Base-by-base conservation (phyloP, 2,797 vertebrate species). In the Xiphophorus birchmanni region DNA sequence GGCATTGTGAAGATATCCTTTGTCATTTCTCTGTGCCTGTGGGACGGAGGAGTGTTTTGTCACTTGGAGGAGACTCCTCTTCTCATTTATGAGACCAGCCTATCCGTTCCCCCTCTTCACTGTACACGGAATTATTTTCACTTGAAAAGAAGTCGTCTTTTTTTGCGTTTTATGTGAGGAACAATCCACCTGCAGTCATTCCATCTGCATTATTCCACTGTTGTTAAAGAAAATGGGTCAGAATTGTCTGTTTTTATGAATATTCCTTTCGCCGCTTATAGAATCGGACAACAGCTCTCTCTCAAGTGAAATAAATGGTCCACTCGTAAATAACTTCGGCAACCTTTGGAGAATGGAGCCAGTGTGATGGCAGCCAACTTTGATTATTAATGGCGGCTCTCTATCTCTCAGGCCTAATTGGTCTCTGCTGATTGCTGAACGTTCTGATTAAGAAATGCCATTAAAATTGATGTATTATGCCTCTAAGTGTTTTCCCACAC, bases 361-460 rank as follows among this genome's bases (percentile, higher is more conserved):
- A 81, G 84, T 67, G 85, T 44, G 87, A 91, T 84, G 87, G 84
- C 80, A 81, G 87, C 85, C 84, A 87, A 85, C 90, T 91, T 90
- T 88, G 86, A 90, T 94, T 95, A 95, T 95, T 95, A 94, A 95
- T 95, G 94, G 89, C 23, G 78, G 80, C 85, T 84, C 91, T 92
- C 91, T 92, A 93, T 95, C 95, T 95, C 90, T 89, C 78, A 84
- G 90, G 82, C 87, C 83, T 95, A 95, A 96, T 96, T 96, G 94
- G 94, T 95, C 95, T 94, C 90, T 86, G 87, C 89, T 95, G 95
- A 94, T 96, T 93, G 93, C 93, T 65, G 87, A 92, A 90, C 88
- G 80, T 94, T 94, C 88, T 93, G 95, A 95, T 96, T 95, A 95
- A 94, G 94, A 94, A 95, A 95, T 84, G 88, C 89, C 92, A 95